Conservation (phyloP, 2,888 invertebrate species). For the Folsomia candida region DNA sequence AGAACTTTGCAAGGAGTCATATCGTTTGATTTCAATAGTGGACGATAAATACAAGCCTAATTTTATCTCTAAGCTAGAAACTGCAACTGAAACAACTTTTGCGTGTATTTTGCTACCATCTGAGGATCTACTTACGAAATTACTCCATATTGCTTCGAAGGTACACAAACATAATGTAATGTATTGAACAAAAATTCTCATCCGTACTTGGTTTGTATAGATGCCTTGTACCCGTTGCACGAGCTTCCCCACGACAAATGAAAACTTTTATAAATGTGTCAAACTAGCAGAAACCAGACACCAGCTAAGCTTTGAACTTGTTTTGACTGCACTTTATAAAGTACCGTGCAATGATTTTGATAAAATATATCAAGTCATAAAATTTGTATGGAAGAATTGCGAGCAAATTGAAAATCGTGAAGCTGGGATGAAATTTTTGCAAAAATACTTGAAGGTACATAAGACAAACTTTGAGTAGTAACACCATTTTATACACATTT, state of each 20-base stretch:
- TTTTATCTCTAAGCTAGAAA: not conserved
- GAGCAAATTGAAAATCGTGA: constrained; percentile 31
- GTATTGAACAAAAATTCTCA: constrained; percentile 1
- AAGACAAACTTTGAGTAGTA: too few species aligned
- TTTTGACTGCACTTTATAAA: constrained; percentile 32
- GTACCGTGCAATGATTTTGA: constrained; percentile 14
- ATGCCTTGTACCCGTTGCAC: not conserved
- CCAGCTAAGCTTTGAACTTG: constrained; percentile 36
- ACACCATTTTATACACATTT: too few species aligned
- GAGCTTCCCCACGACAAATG: constrained; percentile 36
- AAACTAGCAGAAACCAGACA: constrained; percentile 27
- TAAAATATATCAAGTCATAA: constrained; percentile 29
- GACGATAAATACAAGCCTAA: not conserved
- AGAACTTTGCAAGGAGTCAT: constrained; percentile 28
- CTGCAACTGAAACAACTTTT: not conserved
- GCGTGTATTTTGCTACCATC: constrained; percentile 4
- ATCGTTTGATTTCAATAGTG: constrained; percentile 2
- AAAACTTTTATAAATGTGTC: constrained; percentile 37
- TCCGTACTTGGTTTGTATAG: constrained; percentile 2
- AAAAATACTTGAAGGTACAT: constrained; percentile 35
- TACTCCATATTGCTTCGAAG: not conserved
- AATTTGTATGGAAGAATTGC: constrained; percentile 35
- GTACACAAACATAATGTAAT: not conserved
- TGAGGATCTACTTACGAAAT: not conserved
- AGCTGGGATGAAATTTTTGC: constrained; percentile 37